These are phyloP conservation scores for Dicaeum eximium DNA, from an alignment of 2,113 vertebrate species.

Conservation along the genomic window DNA sequence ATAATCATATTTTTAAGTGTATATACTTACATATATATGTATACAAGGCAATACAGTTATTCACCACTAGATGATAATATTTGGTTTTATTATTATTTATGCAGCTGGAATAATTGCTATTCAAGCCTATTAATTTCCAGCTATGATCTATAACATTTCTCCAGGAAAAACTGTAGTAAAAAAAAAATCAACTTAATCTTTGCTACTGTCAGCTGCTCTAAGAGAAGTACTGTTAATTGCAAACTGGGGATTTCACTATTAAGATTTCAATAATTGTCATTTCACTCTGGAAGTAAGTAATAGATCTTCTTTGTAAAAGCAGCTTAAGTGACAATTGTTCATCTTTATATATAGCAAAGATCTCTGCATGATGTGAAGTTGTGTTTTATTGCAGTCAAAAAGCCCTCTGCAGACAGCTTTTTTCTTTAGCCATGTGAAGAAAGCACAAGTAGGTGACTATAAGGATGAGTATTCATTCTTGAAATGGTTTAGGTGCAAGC, in stretches of 20 bases:
- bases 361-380: not conserved
- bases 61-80: not conserved
- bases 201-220: not conserved
- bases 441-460: not conserved
- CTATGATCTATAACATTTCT: not conserved
- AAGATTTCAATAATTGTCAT: not conserved
- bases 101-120: not conserved
- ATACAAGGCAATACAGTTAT: not conserved
- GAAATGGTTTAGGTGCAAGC: not conserved
- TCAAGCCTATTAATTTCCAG: not conserved
- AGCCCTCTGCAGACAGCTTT: not conserved
- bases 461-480: not conserved
- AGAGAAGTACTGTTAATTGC: conserved; percentile 26
- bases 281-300: not conserved
- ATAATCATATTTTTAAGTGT: not conserved
- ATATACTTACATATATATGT: not conserved
- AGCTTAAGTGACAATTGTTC: conserved; percentile 30
- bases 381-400: not conserved
- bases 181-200: not conserved
- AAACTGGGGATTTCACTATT: not conserved
- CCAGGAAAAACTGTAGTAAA: not conserved
- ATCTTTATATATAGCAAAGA: conserved; percentile 12
- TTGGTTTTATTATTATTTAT: not conserved
- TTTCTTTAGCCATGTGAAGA: not conserved
- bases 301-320: conserved; percentile 2